Conservation (phyloP, 2,888 invertebrate species). For the Tortrix viridana region DNA sequence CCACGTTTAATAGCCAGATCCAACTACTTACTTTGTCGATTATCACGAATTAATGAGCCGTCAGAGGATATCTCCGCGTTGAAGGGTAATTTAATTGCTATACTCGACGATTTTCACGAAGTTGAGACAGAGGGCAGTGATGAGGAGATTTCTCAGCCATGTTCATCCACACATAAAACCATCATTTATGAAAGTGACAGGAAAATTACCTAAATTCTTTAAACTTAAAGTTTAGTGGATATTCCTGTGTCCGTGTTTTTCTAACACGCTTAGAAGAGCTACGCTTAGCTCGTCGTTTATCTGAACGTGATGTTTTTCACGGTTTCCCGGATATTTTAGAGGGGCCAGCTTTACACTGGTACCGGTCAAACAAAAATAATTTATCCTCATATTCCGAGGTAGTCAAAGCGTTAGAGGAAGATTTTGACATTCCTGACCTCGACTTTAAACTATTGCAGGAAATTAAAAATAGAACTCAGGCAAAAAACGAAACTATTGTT, state of each 20-base stretch:
- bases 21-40: too few species aligned
- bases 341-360: neutral
- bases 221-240: conserved; percentile 2
- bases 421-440: conserved; percentile 8
- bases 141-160: neutral
- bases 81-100: neutral
- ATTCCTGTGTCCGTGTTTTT: conserved; percentile 4
- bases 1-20: too few species aligned
- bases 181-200: neutral
- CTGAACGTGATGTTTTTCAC: neutral
- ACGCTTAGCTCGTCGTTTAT: neutral
- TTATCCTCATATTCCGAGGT: neutral
- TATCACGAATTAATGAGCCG: neutral
- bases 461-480: neutral
- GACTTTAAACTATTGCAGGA: conserved; percentile 5
- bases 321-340: conserved; percentile 7
- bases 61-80: neutral
- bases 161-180: neutral
- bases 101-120: neutral
- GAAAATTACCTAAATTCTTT: neutral
- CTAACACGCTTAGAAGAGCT: conserved; percentile 7
- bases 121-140: neutral
- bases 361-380: neutral
- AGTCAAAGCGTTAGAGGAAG: neutral
- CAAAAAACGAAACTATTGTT: neutral